These are phyloP conservation scores for Erythrolamprus reginae DNA, from an alignment of 2,113 vertebrate species.

Conservation along the genomic window DNA sequence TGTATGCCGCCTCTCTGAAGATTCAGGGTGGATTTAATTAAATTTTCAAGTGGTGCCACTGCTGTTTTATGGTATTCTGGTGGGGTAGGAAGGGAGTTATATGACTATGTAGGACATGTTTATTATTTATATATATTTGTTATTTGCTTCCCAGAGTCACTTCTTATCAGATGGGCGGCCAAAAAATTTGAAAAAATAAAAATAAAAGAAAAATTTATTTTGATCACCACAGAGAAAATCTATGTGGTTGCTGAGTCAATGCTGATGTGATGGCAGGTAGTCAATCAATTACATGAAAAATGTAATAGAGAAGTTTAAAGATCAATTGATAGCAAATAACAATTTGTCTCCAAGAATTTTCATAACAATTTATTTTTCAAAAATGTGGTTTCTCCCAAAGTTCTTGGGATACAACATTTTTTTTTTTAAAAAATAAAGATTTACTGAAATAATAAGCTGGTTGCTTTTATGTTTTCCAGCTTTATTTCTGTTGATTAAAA, in stretches of 20 bases:
- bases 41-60: neutral
- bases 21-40: too few species aligned
- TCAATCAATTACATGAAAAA: neutral
- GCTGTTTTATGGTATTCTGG: neutral
- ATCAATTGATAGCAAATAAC: neutral
- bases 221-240: neutral
- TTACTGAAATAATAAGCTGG: neutral
- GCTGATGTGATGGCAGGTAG: neutral
- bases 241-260: neutral
- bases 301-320: neutral
- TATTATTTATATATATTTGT: neutral
- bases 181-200: neutral
- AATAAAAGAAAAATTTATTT: neutral
- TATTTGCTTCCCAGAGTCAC: neutral
- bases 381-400: neutral
- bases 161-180: neutral
- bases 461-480: neutral
- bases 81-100: too few species aligned
- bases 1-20: too few species aligned
- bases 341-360: slow-evolving; percentile 1
- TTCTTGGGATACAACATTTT: neutral
- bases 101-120: neutral
- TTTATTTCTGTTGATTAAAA: slow-evolving; percentile 11
- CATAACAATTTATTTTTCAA: slow-evolving; percentile 6
- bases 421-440: neutral